Conservation (phyloP, 2,797 vertebrate genomes). For the Premnoplex brunnescens region DNA sequence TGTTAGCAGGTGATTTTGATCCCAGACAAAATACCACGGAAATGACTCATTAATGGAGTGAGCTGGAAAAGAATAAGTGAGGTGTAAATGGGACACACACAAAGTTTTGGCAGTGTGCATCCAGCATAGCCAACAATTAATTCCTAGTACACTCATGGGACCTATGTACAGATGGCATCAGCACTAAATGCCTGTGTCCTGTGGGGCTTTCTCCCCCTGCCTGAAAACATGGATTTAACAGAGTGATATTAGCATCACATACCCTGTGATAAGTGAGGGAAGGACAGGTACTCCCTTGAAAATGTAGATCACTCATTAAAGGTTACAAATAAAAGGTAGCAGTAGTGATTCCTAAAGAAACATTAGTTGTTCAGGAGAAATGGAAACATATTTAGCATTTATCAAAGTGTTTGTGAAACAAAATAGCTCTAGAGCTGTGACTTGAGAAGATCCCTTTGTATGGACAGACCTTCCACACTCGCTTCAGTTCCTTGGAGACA, state of each 20-base stretch:
- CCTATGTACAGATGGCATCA: fast-evolving
- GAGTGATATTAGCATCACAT: neutral
- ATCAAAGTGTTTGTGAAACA: neutral
- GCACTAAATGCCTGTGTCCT: neutral
- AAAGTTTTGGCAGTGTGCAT: neutral
- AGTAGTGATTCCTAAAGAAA: neutral
- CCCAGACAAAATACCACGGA: neutral
- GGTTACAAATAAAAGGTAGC: neutral
- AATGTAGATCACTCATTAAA: neutral
- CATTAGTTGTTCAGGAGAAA: neutral
- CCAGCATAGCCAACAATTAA: neutral
- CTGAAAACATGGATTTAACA: neutral
- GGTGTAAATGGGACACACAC: neutral
- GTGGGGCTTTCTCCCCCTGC: neutral
- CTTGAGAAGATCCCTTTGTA: neutral
- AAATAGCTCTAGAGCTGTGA: neutral
- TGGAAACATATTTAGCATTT: neutral
- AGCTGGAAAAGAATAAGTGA: neutral
- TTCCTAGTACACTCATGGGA: neutral
- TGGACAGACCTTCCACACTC: neutral
- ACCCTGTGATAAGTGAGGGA: neutral
- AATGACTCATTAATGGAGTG: neutral
- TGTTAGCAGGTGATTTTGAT: neutral
- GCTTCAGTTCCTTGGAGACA: neutral
- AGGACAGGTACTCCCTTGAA: neutral